These are phyloP conservation scores for Sebastiscus albofasciatus DNA, from an alignment of 2,797 vertebrate species.

Conservation along the genomic window DNA sequence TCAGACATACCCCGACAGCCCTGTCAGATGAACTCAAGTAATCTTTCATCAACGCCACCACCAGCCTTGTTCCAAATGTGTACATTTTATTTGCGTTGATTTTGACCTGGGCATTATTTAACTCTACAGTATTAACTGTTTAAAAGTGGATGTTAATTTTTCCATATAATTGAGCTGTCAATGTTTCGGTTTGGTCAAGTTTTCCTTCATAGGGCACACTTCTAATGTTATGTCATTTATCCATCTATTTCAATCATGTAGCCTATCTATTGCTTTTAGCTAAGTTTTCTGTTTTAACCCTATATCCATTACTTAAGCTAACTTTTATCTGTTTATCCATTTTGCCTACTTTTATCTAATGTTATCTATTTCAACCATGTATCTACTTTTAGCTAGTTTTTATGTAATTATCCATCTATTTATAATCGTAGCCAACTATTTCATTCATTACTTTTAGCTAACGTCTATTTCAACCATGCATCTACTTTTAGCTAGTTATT, in stretches of 20 bases:
- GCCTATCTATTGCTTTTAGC: neutral
- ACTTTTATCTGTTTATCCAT: neutral
- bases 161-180: neutral
- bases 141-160: neutral
- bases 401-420: neutral
- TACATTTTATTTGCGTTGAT: neutral
- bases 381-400: neutral
- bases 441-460: neutral
- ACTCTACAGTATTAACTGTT: neutral
- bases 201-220: neutral
- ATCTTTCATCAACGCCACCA: neutral
- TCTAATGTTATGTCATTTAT: neutral
- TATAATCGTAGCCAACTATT: too few relatives aligned
- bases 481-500: too few relatives aligned
- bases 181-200: neutral
- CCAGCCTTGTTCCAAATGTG: neutral
- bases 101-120: neutral
- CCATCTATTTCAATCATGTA: neutral
- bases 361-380: fast-evolving
- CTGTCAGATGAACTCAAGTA: neutral
- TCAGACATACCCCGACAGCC: neutral
- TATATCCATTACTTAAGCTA: neutral
- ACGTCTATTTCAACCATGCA: neutral
- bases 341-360: neutral
- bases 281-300: neutral